Base-by-base conservation (phyloP, 1,140 invertebrate species). In the Hylyphantes graminicola region DNA sequence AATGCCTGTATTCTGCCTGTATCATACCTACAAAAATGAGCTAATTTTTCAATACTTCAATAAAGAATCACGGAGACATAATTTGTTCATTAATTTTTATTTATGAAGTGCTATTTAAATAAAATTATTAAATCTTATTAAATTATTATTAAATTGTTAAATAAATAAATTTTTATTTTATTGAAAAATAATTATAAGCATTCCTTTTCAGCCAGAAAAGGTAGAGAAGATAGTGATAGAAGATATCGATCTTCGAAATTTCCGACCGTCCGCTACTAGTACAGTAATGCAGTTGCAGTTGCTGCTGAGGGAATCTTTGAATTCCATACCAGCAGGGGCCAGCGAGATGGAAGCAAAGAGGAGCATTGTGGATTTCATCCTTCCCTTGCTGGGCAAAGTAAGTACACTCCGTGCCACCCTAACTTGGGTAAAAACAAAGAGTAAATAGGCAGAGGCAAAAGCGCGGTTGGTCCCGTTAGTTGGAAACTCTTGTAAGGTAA, bases 161-260 rank as follows among this genome's bases (percentile, higher is more conserved):
- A 50, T 15, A 77, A 53, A 10, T 57, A 35, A 10, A 61, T 19
- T 84, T 85, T 59, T 17, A n/a, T n/a, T n/a, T 64, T 21, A 35
- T 35, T 2, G 5, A 35, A 35, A 35, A 35, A 35, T 35, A 35
- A 35, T 5, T 35, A 35, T 35, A 35, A 35, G 5, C 11, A 54
- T 59, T 82, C 12, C 82, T 17, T 72, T 55, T 74, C 68, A 83
- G 81, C 72, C 81, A 3, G 72, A 74, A 63, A 57, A 50, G 11
- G 72, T 83, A 15, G 81, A 83, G 8, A 83, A 83, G 57, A 54
- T 83, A 59, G 48, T 83, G 4, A 64, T 83, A 9, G 81, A 83
- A 75, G 81, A 83, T 35, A 83, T 83, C 53, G 9, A 17, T 35
- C 21, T 48, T n/a, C 13, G 17, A 12, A 48, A 54, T 19, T 83